phyloP scores from a whole-genome alignment of 2,888 invertebrate species.

The Noctua comes region DNA sequence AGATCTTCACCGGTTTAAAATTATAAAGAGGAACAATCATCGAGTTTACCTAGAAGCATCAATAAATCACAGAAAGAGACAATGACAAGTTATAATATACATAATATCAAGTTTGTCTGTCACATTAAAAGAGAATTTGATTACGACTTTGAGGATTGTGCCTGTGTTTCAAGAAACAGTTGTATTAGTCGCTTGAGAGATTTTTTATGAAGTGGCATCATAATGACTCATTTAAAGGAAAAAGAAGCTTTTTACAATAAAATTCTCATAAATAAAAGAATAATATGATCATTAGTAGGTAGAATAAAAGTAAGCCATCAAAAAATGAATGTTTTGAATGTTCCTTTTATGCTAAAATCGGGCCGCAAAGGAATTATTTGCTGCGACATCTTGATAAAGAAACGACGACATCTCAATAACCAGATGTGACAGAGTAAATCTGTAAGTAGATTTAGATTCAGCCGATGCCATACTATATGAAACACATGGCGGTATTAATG shows the following conservation, averaged over 20 bases:
- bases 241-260: background rate
- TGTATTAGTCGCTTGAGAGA: background rate
- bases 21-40: background rate
- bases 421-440: slow-evolving; percentile 38
- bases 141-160: background rate
- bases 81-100: background rate
- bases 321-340: background rate
- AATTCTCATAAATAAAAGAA: background rate
- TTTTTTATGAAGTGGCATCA: background rate
- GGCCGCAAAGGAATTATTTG: background rate
- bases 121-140: background rate
- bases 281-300: background rate
- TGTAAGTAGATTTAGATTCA: slow-evolving; percentile 39
- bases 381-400: background rate
- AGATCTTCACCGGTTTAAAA: background rate
- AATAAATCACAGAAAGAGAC: background rate
- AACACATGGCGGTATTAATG: background rate
- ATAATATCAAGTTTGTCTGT: background rate
- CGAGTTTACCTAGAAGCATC: background rate
- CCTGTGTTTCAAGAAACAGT: background rate
- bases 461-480: background rate
- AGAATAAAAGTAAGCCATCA: background rate
- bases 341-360: background rate
- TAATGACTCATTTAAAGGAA: background rate
- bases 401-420: slow-evolving; percentile 35